phyloP scores from a whole-genome alignment of 2,888 invertebrate genomes.

The Tholera decimalis region DNA sequence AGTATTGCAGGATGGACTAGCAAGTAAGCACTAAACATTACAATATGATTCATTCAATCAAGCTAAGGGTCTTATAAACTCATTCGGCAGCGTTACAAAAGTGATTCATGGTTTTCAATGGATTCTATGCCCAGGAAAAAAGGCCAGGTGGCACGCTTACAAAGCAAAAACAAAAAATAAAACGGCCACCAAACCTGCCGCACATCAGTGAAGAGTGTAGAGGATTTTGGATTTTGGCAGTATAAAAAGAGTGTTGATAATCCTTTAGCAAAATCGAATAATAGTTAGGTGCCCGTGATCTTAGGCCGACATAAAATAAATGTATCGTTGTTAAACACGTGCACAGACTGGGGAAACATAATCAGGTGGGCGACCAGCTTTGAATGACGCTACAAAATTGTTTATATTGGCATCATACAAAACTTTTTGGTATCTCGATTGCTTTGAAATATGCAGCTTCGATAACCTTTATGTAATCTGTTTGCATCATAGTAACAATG shows the following conservation, averaged over 20 bases:
- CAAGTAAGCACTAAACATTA: slow-evolving; percentile 41
- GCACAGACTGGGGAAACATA: slow-evolving; percentile 81
- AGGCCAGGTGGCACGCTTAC: slow-evolving; percentile 88
- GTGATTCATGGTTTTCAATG: slow-evolving; percentile 86
- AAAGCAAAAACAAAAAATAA: slow-evolving; percentile 84
- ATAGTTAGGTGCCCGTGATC: slow-evolving; percentile 76
- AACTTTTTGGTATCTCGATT: slow-evolving; percentile 58
- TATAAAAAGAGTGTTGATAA: slow-evolving; percentile 72
- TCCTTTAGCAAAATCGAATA: slow-evolving; percentile 72
- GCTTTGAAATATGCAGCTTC: slow-evolving; percentile 24
- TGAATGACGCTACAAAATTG: slow-evolving; percentile 73
- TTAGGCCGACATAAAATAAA: slow-evolving; percentile 81
- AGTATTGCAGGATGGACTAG: slow-evolving; percentile 48
- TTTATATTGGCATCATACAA: slow-evolving; percentile 70
- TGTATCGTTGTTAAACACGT: slow-evolving; percentile 86
- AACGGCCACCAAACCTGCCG: slow-evolving; percentile 79
- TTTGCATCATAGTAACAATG: slow-evolving; percentile 24
- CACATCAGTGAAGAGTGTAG: slow-evolving; percentile 60
- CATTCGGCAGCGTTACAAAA: slow-evolving; percentile 77
- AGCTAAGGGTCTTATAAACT: slow-evolving; percentile 63
- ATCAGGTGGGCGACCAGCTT: slow-evolving; percentile 84
- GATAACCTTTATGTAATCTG: slow-evolving; percentile 27
- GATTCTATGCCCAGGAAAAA: slow-evolving; percentile 84
- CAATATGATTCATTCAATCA: slow-evolving; percentile 72
- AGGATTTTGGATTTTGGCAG: slow-evolving; percentile 73